A percentile compares a stretch with the other conserved stretches of the same genome.
These are phyloP conservation scores for Struthidea cinerea DNA, from an alignment of 2,113 vertebrate genomes.

Conservation along the genomic window DNA sequence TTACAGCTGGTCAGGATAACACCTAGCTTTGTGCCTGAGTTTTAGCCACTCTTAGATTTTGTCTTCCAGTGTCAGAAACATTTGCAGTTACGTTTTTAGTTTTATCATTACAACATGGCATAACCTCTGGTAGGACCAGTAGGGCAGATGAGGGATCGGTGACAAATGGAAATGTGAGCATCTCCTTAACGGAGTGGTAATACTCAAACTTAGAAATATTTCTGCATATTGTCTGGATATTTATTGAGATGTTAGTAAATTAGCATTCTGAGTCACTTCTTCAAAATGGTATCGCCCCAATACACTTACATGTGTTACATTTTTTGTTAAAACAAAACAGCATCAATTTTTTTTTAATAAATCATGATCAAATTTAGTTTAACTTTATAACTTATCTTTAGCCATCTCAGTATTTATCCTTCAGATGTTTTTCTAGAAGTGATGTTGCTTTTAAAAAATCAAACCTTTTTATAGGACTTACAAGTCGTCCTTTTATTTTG, in stretches of 20 bases:
- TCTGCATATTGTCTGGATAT: background rate
- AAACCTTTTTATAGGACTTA: background rate
- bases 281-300: background rate
- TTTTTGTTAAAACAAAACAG: background rate
- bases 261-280: background rate
- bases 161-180: background rate
- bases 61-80: background rate
- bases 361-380: background rate
- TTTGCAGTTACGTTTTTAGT: background rate
- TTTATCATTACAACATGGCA: fast-evolving
- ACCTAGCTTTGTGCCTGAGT: background rate
- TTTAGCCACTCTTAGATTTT: background rate
- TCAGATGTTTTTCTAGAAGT: background rate
- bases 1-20: background rate
- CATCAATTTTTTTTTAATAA: background rate
- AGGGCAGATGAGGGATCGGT: background rate
- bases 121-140: background rate
- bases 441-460: background rate
- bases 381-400: background rate
- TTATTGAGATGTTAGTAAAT: background rate
- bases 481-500: background rate
- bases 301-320: background rate
- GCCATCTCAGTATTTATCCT: background rate
- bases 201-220: background rate
- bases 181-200: background rate